phyloP scores from a whole-genome alignment of 1,140 invertebrate species.

The Oedothorax gibbosus region DNA sequence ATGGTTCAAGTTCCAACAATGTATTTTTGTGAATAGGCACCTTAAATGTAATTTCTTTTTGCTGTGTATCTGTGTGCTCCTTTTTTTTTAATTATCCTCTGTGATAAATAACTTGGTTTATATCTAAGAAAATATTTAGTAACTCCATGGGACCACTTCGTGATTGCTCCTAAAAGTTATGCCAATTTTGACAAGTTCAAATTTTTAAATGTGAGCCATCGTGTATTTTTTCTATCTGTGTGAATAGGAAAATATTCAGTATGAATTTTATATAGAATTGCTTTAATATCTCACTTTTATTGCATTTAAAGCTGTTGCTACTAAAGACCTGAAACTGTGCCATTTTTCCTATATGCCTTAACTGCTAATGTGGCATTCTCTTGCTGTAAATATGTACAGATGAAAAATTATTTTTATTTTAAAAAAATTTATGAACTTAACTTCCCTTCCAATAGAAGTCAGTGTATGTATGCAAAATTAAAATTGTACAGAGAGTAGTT shows the following conservation, averaged over 20 bases:
- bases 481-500: too few species aligned
- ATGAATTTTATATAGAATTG: neutral
- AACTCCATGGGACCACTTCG: slow-evolving; percentile 9
- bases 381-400: slow-evolving; percentile 39
- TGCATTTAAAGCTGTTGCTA: slow-evolving; percentile 38
- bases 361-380: slow-evolving; percentile 8
- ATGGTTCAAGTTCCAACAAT: slow-evolving; percentile 2
- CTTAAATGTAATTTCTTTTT: neutral
- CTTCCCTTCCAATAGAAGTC: slow-evolving; percentile 5
- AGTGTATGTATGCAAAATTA: neutral
- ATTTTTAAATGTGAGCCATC: too few species aligned
- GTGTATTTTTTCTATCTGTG: too few species aligned
- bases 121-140: slow-evolving; percentile 10
- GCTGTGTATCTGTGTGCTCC: slow-evolving; percentile 17
- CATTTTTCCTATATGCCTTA: slow-evolving; percentile 28
- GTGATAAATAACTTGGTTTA: slow-evolving; percentile 28
- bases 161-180: neutral
- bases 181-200: too few species aligned
- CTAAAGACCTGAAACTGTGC: slow-evolving; percentile 19
- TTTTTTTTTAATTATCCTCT: slow-evolving; percentile 24
- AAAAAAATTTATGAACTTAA: neutral
- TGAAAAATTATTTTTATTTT: slow-evolving; percentile 25
- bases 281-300: slow-evolving; percentile 15
- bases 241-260: too few species aligned
- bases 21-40: slow-evolving; percentile 2